Conservation (phyloP, 2,113 vertebrate genomes). For the Pterocles orientalis region DNA sequence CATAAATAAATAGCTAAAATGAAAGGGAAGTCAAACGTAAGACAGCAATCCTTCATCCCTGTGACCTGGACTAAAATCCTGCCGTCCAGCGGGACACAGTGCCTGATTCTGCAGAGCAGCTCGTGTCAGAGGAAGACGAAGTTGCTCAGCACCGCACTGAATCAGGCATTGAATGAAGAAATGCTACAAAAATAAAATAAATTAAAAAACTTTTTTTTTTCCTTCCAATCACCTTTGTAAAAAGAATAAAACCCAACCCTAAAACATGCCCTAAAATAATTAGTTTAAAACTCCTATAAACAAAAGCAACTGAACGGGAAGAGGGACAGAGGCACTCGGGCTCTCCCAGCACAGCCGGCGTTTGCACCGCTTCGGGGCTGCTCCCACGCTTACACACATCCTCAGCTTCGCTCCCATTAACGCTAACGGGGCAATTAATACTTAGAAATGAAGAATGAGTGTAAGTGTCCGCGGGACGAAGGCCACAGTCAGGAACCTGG, state of each 20-base stretch:
- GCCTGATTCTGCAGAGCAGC: neutral
- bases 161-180: neutral
- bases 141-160: neutral
- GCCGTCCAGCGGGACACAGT: neutral
- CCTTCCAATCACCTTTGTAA: neutral
- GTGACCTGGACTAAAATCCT: neutral
- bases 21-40: neutral
- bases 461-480: neutral
- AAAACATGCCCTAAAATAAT: neutral
- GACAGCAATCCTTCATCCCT: neutral
- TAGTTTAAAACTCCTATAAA: conserved; percentile 17
- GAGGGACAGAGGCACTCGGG: neutral
- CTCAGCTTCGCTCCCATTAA: neutral
- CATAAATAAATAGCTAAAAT: conserved; percentile 64
- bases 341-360: neutral
- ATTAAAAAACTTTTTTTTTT: neutral
- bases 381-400: neutral
- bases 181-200: neutral
- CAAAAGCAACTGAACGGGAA: neutral
- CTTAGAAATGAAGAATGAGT: neutral
- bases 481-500: neutral
- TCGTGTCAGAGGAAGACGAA: neutral
- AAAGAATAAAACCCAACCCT: neutral
- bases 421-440: neutral
- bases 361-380: neutral